Conservation (phyloP, 2,888 invertebrate species). For the Parochlus steinenii region DNA sequence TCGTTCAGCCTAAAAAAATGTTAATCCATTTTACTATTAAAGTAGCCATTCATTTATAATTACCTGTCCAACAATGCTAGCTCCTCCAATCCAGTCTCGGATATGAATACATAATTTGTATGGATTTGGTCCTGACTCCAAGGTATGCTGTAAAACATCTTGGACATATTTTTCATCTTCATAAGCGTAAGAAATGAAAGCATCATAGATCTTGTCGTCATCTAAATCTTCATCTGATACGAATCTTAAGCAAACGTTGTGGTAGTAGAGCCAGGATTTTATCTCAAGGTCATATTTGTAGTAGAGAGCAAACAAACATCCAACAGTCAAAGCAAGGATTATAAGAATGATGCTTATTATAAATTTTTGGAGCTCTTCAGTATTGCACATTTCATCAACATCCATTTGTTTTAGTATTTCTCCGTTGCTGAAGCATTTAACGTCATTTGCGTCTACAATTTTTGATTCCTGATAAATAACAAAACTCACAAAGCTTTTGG, state of each 20-base stretch:
- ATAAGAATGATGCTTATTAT: constrained; percentile 29
- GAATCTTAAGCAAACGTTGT: constrained; percentile 40
- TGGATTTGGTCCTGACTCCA: constrained; percentile 44
- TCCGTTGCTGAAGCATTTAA: constrained; percentile 21
- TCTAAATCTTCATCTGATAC: constrained; percentile 54
- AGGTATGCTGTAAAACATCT: constrained; percentile 42
- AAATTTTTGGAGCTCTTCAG: constrained; percentile 23
- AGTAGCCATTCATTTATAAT: too few species aligned
- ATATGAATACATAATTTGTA: constrained; percentile 57
- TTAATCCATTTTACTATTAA: too few species aligned
- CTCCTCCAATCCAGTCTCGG: constrained; percentile 58
- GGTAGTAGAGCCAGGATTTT: constrained; percentile 49
- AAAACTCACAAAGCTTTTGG: constrained; percentile 39
- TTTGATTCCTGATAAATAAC: constrained; percentile 29
- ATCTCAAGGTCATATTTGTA: constrained; percentile 42
- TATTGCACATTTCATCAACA: constrained; percentile 31
- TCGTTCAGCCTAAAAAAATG: constrained; percentile 40
- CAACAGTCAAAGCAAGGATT: constrained; percentile 31
- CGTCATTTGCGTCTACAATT: constrained; percentile 22
- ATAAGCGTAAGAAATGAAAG: constrained; percentile 66
- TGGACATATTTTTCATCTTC: constrained; percentile 55
- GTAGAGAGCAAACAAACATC: constrained; percentile 33
- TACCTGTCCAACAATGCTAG: constrained; percentile 44
- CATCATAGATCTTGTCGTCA: constrained; percentile 48
- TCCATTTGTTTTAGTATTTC: constrained; percentile 17